Conservation (phyloP, 2,797 vertebrate genomes). For the Karalla daura region DNA sequence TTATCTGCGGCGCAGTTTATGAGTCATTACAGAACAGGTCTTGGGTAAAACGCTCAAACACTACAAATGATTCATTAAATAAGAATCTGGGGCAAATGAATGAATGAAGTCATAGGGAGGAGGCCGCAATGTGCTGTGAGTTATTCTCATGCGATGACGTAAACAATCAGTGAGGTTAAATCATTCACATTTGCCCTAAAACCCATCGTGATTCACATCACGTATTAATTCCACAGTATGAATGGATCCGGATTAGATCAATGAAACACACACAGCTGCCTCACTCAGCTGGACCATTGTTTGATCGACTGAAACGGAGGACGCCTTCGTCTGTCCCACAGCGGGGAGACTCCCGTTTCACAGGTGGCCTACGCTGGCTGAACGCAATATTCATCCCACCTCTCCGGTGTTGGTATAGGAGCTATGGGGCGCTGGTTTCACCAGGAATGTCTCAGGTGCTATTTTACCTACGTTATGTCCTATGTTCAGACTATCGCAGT, state of each 20-base stretch:
- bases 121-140: slow-evolving; percentile 3
- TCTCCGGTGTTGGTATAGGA: no score
- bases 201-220: neutral
- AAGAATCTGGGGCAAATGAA: slow-evolving; percentile 26
- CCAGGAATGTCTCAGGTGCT: slow-evolving; percentile 38
- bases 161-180: neutral
- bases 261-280: neutral
- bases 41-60: slow-evolving; percentile 20
- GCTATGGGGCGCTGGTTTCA: no score
- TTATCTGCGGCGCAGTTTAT: slow-evolving; percentile 12
- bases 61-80: slow-evolving; percentile 39
- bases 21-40: slow-evolving; percentile 40
- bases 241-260: neutral
- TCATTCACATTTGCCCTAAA: neutral
- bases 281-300: slow-evolving; percentile 16
- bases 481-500: no score
- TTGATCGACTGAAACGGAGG: no score
- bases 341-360: no score
- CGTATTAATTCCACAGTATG: neutral
- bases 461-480: no score
- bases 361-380: no score
- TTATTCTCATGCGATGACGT: slow-evolving; percentile 9
- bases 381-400: no score
- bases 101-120: neutral
- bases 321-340: no score